Percentiles rank a stretch among this genome's conserved stretches.
phyloP scores from a whole-genome alignment of 1,140 invertebrate genomes.

The Sinonovacula constricta region DNA sequence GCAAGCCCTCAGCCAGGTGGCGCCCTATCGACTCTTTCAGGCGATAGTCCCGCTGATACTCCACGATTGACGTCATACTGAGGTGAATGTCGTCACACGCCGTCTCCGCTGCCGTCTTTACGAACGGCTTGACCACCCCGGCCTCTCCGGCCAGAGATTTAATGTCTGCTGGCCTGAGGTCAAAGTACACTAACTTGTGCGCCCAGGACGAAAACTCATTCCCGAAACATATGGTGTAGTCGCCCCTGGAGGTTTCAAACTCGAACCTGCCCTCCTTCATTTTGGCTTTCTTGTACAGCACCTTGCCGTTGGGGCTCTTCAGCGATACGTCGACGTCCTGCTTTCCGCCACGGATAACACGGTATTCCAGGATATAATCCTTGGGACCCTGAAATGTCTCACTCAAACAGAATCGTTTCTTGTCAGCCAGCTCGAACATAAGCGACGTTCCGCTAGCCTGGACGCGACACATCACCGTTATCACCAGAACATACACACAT shows the following conservation, averaged over 20 bases:
- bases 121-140: conserved; percentile 61
- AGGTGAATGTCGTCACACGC: conserved; percentile 94
- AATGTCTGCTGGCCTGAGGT: conserved; percentile 93
- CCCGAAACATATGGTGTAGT: conserved; percentile 94
- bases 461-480: neutral
- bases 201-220: conserved; percentile 99
- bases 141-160: conserved; percentile 84
- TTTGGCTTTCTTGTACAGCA: conserved; percentile 93
- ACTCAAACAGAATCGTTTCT: conserved; percentile 60
- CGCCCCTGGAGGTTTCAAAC: conserved; percentile 88
- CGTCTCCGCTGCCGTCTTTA: conserved; percentile 85
- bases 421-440: conserved; percentile 65
- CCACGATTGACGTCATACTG: conserved; percentile 86
- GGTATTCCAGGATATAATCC: conserved; percentile 62
- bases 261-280: conserved; percentile 93
- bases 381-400: conserved; percentile 58
- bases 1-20: conserved; percentile 96
- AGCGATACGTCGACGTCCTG: conserved; percentile 98
- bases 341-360: conserved; percentile 98
- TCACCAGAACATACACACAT: neutral
- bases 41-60: conserved; percentile 95
- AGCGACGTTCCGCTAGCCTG: conserved; percentile 47
- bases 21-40: conserved; percentile 95
- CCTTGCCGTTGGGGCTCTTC: conserved; percentile 91
- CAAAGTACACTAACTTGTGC: conserved; percentile 99